phyloP scores from a whole-genome alignment of 2,888 invertebrate genomes.

The Heterodera filipjevi region DNA sequence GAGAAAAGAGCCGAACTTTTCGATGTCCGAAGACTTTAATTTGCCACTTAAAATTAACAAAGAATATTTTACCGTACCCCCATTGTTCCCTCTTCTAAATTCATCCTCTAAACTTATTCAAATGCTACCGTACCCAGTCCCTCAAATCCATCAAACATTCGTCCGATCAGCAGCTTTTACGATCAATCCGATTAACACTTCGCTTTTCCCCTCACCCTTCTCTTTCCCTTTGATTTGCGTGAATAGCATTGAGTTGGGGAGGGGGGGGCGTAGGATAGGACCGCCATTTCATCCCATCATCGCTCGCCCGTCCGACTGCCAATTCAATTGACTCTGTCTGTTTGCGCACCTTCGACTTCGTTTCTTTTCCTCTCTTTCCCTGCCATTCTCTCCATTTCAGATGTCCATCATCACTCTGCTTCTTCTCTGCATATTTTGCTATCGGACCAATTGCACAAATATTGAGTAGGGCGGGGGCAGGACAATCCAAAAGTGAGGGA shows the following conservation, averaged over 20 bases:
- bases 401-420: neutral
- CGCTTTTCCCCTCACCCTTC: neutral
- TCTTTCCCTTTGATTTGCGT: neutral
- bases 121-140: too few relatives aligned
- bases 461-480: neutral
- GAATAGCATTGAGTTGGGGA: neutral
- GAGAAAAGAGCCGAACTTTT: too few relatives aligned
- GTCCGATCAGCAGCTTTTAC: neutral
- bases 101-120: too few relatives aligned
- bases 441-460: conserved; percentile 3
- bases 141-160: neutral
- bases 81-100: too few relatives aligned
- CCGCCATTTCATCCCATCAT: too few relatives aligned
- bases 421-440: neutral
- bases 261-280: neutral
- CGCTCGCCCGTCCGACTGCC: neutral
- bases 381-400: neutral
- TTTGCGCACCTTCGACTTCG: neutral
- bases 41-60: neutral
- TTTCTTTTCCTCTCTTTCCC: neutral
- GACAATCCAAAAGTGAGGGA: neutral
- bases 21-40: too few relatives aligned
- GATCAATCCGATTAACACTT: neutral
- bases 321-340: neutral
- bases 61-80: neutral